A percentile compares a stretch with the other conserved stretches of the same genome.
These are phyloP conservation scores for Cassiopea xamachana DNA, from an alignment of 30 jellyfish, hydroid and myxozoan genomes.

Conservation along the genomic window DNA sequence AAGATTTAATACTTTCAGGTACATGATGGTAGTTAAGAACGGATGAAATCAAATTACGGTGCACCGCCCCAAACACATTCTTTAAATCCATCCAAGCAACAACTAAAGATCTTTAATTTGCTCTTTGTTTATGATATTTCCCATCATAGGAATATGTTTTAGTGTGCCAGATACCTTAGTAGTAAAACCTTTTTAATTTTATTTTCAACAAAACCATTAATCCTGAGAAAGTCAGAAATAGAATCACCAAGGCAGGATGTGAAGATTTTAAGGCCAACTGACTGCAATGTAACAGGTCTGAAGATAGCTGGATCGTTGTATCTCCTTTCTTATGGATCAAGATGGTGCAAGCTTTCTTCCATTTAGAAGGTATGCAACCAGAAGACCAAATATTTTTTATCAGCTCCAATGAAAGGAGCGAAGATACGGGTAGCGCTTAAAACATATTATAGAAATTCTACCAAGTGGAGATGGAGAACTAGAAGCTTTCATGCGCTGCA, in stretches of 20 bases:
- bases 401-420: not conserved
- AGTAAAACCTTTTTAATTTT: not conserved
- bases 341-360: not conserved
- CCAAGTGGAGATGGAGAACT: not conserved
- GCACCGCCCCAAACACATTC: not conserved
- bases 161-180: not conserved
- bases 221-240: not conserved
- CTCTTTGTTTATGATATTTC: not conserved
- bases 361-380: not conserved
- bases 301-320: not conserved
- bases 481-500: not conserved
- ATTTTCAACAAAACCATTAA: not conserved
- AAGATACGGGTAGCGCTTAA: not conserved
- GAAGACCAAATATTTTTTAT: not conserved
- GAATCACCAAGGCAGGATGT: not conserved
- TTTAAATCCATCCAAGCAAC: not conserved
- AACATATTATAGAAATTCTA: not conserved
- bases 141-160: not conserved
- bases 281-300: not conserved
- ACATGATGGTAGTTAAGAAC: not conserved
- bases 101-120: not conserved
- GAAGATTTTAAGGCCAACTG: not conserved
- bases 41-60: not conserved
- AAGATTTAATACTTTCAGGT: not conserved
- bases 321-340: not conserved